Conservation (phyloP, 92 coral and sea anemone genomes). For the Umimayanthus chanpuru region DNA sequence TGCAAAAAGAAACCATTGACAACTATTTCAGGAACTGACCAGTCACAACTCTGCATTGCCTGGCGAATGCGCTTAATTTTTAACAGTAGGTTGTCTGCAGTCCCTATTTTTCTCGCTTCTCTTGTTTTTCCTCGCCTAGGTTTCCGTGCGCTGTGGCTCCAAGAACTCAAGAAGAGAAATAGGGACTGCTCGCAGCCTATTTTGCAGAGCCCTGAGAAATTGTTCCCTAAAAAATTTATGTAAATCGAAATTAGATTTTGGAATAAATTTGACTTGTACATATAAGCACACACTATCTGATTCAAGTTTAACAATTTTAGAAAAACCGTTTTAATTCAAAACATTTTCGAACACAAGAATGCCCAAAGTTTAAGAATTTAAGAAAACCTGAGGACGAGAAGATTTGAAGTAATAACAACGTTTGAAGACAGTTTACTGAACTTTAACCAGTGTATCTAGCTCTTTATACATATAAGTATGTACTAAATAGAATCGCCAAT, state of each 20-base stretch:
- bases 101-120: no score
- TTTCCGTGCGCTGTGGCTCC: no score
- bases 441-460: not conserved
- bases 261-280: not conserved
- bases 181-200: no score
- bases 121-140: no score
- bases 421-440: not conserved
- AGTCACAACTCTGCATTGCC: no score
- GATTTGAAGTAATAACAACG: not conserved
- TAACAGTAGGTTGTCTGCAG: no score
- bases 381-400: not conserved
- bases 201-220: slow-evolving; percentile 26
- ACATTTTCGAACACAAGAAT: not conserved
- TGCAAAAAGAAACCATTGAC: no score
- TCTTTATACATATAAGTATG: not conserved
- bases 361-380: not conserved
- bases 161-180: no score
- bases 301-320: slow-evolving; percentile 8
- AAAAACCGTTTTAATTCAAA: not conserved
- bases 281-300: not conserved
- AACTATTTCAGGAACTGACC: no score
- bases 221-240: slow-evolving; percentile 27
- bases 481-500: not conserved
- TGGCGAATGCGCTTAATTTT: no score
- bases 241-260: not conserved